These are phyloP conservation scores for Neoniphon sammara DNA, from an alignment of 2,797 vertebrate species.

Conservation along the genomic window DNA sequence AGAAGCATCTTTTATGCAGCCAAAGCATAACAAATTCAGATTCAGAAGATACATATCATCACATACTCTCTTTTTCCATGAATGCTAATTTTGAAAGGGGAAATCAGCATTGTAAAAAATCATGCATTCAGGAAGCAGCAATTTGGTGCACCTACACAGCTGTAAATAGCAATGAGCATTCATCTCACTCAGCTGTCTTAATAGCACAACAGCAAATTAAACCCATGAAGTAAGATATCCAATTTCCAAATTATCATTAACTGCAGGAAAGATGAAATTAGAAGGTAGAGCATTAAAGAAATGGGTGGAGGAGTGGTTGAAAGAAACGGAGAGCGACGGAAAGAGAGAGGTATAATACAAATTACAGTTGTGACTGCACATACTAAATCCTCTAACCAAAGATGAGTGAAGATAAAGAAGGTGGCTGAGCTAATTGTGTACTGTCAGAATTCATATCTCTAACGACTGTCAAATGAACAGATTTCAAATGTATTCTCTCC, in stretches of 20 bases:
- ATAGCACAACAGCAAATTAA: constrained; percentile 72
- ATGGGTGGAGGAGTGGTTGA: constrained; percentile 17
- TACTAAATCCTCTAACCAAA: constrained; percentile 58
- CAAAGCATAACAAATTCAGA: constrained; percentile 48
- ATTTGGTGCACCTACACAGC: constrained; percentile 60
- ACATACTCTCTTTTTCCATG: constrained; percentile 42
- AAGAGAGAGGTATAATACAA: constrained; percentile 31
- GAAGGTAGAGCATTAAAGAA: constrained; percentile 40
- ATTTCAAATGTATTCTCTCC: constrained; percentile 74
- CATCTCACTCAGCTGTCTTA: constrained; percentile 56
- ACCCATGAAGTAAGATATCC: constrained; percentile 65
- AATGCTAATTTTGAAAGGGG: constrained; percentile 51
- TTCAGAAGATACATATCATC: constrained; percentile 37
- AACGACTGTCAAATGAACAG: constrained; percentile 77
- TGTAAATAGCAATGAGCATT: constrained; percentile 55
- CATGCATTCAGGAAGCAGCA: constrained; percentile 22
- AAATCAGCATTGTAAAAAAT: constrained; percentile 18
- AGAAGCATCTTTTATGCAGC: constrained; percentile 33
- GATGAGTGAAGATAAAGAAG: constrained; percentile 77
- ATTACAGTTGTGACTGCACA: constrained; percentile 48
- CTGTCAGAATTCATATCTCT: constrained; percentile 77
- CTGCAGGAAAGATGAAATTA: constrained; percentile 54
- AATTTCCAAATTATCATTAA: constrained; percentile 72
- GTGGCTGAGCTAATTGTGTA: constrained; percentile 79
- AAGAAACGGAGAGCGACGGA: constrained; percentile 10